Evolutionary conservation across 2,797 vertebrate genomes (phyloP).

Genomic region (Graptemys geographica): DNA sequence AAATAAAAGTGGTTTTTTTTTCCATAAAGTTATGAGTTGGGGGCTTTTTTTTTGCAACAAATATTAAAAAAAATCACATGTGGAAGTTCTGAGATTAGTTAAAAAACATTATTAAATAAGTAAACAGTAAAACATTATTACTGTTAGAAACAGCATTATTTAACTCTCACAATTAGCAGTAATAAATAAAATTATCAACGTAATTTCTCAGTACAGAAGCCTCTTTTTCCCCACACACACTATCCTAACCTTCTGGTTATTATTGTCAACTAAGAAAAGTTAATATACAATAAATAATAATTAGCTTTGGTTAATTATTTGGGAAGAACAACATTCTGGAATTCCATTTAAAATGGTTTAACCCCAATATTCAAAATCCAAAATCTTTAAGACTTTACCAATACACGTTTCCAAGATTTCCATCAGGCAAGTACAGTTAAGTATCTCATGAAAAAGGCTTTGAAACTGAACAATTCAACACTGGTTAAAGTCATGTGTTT

Average conservation of each 20-base stretch:
- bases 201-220: not conserved
- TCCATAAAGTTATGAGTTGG: not conserved
- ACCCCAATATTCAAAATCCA: not conserved
- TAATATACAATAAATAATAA: not conserved
- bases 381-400: slow-evolving; percentile 18
- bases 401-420: slow-evolving; percentile 32
- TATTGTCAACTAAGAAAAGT: not conserved
- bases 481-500: not conserved
- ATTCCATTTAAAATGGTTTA: slow-evolving; percentile 21
- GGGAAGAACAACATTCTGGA: not conserved
- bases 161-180: not conserved
- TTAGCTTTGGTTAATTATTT: not conserved
- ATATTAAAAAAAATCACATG: no score
- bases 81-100: not conserved
- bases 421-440: slow-evolving; percentile 9
- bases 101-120: not conserved
- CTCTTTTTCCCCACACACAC: not conserved
- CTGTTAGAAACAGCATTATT: not conserved
- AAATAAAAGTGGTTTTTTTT: no score
- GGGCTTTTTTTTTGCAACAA: no score
- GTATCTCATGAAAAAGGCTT: not conserved
- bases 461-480: not conserved
- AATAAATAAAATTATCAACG: not conserved
- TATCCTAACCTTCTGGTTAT: not conserved
- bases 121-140: not conserved